Percentiles rank a stretch among this genome's conserved stretches.
These are phyloP conservation scores for Atta cephalotes DNA, from an alignment of 1,140 invertebrate species.

Conservation along the genomic window DNA sequence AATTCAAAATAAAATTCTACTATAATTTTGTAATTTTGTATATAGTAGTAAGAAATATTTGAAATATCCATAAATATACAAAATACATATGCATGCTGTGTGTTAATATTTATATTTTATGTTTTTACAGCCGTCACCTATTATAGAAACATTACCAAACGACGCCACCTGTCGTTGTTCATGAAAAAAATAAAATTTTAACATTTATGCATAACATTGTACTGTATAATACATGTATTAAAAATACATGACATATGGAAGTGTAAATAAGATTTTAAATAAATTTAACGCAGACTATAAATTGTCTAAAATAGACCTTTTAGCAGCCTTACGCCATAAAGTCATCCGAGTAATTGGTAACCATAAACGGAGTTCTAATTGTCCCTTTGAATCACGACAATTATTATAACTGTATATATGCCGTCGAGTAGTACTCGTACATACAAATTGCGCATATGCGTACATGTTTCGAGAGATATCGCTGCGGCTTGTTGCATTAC, in stretches of 20 bases:
- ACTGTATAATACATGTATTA: background rate
- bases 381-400: slow-evolving; percentile 68
- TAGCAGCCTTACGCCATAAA: background rate
- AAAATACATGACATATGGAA: background rate
- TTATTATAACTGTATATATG: slow-evolving; percentile 74
- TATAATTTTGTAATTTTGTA: background rate
- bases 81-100: background rate
- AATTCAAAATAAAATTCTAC: background rate
- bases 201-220: too few relatives aligned
- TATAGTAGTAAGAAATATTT: background rate
- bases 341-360: slow-evolving; percentile 72
- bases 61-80: background rate
- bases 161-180: too few relatives aligned
- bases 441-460: background rate
- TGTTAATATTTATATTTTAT: too few relatives aligned
- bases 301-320: background rate
- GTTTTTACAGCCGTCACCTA: too few relatives aligned
- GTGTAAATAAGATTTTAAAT: background rate
- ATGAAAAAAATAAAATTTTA: too few relatives aligned
- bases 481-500: background rate
- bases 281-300: background rate
- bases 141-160: too few relatives aligned
- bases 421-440: background rate
- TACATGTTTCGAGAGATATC: slow-evolving; percentile 1
- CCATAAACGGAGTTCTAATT: slow-evolving; percentile 69